Base-by-base conservation (phyloP, 2,888 invertebrate species). In the Agrochola circellaris region DNA sequence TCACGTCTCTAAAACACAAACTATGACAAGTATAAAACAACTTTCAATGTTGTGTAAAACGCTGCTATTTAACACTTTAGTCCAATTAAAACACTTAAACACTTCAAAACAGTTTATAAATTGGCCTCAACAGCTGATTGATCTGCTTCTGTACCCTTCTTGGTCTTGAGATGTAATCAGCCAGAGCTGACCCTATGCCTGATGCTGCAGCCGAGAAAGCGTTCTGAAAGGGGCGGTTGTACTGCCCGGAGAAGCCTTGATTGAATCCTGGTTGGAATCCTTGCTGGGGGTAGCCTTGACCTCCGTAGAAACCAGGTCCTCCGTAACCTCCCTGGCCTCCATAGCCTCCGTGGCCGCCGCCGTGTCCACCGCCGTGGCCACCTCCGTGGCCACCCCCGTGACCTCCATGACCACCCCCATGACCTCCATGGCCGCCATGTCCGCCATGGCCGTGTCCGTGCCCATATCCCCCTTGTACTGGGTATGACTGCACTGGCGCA, bases 151-250 rank as follows among this genome's bases (percentile, higher is more conserved):
- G 94, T 0, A 93, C 92, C 84, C 94, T 95, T 81, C 91, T 93
- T 2, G 96, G 96, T 67, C 93, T 91, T 84, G 92, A 84, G 61
- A 96, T 90, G 91, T 95, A 93, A 83, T 96, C 97, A 26, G 97
- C 96, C 11, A 97, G 91, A 2, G 96, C 97, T 9, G 95, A 93
- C 54, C 97, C 97, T 17, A 97, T 93, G n/a, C 97, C 97, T 72
- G 97, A 97, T 0, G 97, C 96, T 15, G 97, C 96, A 0, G 96
- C 93, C 0, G 95, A 93, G 3, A 95, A 92, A 0, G 91, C 94
- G 65, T 91, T 92, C 80, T 94, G 94, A 60, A 95, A 88, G 74
- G 97, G 96, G 6, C 95, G 88, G 77, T 93, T 91, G 56, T 78
- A 79, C 66, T 83, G 85, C 30, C 84, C 86, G 9, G 77, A 78